Base-by-base conservation (phyloP, 2,797 vertebrate species). In the Pitangus sulphuratus region DNA sequence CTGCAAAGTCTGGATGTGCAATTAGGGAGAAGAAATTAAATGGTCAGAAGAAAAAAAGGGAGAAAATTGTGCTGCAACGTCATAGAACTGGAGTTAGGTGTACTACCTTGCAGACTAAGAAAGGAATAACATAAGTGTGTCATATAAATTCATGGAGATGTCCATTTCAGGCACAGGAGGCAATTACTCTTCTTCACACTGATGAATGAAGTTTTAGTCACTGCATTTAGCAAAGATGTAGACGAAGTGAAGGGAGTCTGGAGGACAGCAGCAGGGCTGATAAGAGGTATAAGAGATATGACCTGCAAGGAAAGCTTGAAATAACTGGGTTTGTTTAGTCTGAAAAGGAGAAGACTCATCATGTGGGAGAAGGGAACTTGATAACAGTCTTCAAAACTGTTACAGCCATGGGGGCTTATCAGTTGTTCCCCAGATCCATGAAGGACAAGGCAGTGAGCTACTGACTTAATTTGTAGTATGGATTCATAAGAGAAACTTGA, bases 321-420 rank as follows among this genome's bases (percentile, higher is more conserved):
- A 88, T 91, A 78, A 78, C 53, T 84, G 45, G 2, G 9, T 88
- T 95, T 97, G 95, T 95, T 97, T 96, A 95, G 95, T 95, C 95
- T 95, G 58, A 47, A 84, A 81, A 86, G 71, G 17, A 85, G 77
- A 93, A 62, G 26, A 82, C 33, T 87, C 31, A 3, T 45, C n/a
- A 26, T 83, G 85, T 94, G 65, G 26, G 45, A 94, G 85, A 87
- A 87, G 25, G 21, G 62, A 87, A 56, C 31, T 18, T 81, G 89
- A 68, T 94, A 91, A 82, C 5, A 45, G 85, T 89, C 45, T 64
- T 92, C 68, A 78, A 54, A 84, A 94, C 48, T 22, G 1, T 35
- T 81, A 6, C 11, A 51, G 56, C 45, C 42, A 6, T 2, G 3
- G 40, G 24, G 24, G 30, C 71, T 68, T 93, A 89, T 89, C 75